phyloP scores from a whole-genome alignment of 1,140 invertebrate species.

The Zaprionus tsacasi region DNA sequence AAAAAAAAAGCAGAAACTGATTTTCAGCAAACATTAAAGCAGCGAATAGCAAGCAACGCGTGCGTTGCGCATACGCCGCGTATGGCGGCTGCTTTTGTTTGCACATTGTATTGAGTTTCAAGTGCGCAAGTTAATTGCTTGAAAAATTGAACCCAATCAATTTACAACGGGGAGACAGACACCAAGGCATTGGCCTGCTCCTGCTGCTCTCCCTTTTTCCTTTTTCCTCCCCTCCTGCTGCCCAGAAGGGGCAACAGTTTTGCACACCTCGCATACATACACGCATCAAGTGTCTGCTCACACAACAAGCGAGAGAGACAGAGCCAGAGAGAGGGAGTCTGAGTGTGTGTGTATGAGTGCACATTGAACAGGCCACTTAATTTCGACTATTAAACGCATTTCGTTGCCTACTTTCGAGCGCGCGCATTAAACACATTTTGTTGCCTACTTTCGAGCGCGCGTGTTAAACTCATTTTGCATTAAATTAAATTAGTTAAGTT shows the following conservation, averaged over 20 bases:
- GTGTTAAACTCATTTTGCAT: slow-evolving; percentile 3
- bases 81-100: slow-evolving; percentile 60
- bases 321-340: background rate
- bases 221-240: too few species aligned
- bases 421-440: background rate
- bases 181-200: slow-evolving; percentile 41
- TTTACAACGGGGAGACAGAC: slow-evolving; percentile 29
- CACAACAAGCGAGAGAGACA: background rate
- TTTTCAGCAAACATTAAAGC: slow-evolving; percentile 7
- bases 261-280: slow-evolving; percentile 38
- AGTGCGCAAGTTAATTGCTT: slow-evolving; percentile 75
- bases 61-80: slow-evolving; percentile 44
- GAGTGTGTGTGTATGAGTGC: slow-evolving; percentile 1
- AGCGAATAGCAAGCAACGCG: background rate
- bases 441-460: background rate
- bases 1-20: background rate
- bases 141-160: slow-evolving; percentile 80
- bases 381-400: slow-evolving; percentile 60
- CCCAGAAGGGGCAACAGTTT: too few species aligned
- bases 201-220: too few species aligned
- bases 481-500: slow-evolving; percentile 1
- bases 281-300: slow-evolving; percentile 22
- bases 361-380: slow-evolving; percentile 46
- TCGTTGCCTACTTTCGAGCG: slow-evolving; percentile 22
- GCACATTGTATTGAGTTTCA: slow-evolving; percentile 58